Conservation (phyloP, 2,113 vertebrate species). For the Hirundichthys speculiger region DNA sequence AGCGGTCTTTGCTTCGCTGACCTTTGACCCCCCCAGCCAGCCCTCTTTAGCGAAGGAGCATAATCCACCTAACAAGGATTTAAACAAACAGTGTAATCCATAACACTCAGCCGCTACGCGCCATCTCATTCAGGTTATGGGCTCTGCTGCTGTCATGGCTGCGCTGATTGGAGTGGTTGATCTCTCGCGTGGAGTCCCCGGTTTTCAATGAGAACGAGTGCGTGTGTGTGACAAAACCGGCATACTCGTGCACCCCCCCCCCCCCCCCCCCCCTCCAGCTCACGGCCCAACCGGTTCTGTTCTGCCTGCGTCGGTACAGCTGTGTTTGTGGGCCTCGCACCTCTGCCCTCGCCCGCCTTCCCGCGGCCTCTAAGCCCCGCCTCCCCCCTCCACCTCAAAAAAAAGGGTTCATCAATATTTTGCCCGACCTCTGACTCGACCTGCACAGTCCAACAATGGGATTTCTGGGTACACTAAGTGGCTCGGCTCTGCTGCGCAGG, state of each 20-base stretch:
- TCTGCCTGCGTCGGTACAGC: constrained; percentile 57
- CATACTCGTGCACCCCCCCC: no score
- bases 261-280: no score
- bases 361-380: constrained; percentile 52
- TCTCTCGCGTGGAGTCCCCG: constrained; percentile 12
- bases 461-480: constrained; percentile 82
- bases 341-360: constrained; percentile 54
- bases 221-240: constrained; percentile 2
- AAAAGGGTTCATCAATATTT: constrained; percentile 86
- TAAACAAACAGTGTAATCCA: constrained; percentile 79
- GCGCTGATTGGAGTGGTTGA: constrained; percentile 10
- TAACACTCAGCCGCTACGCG: constrained; percentile 59
- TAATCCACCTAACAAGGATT: constrained; percentile 79
- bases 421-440: constrained; percentile 81
- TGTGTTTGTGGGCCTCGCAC: constrained; percentile 74
- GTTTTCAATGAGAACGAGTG: background rate
- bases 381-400: constrained; percentile 34
- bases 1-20: constrained; percentile 69
- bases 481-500: constrained; percentile 78
- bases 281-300: constrained; percentile 3
- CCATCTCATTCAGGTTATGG: constrained; percentile 33
- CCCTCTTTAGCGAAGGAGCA: constrained; percentile 66
- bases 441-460: constrained; percentile 79
- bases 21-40: constrained; percentile 67
- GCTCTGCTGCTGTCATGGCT: constrained; percentile 36